phyloP scores from a whole-genome alignment of 2,888 invertebrate genomes.

The Acanthosoma haemorrhoidale region DNA sequence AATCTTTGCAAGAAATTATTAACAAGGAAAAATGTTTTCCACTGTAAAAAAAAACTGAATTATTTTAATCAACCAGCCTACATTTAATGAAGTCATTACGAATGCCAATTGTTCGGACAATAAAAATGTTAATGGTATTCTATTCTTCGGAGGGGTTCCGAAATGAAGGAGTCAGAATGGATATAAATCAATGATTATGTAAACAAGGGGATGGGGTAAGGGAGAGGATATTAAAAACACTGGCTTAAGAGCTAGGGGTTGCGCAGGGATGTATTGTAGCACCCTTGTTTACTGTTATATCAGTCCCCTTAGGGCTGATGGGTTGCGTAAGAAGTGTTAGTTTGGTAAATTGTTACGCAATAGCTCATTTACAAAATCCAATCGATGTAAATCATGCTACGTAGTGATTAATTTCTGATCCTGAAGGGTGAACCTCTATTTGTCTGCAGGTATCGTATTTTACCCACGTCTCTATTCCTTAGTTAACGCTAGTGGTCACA shows the following conservation, averaged over 20 bases:
- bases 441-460: not conserved
- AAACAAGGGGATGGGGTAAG: not conserved
- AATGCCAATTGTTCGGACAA: not conserved
- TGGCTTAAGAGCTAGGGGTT: not conserved
- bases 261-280: not conserved
- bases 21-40: too few relatives aligned
- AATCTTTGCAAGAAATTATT: too few relatives aligned
- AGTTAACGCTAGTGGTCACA: not conserved
- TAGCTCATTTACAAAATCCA: too few relatives aligned
- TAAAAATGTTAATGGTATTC: not conserved
- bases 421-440: too few relatives aligned
- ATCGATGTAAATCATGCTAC: too few relatives aligned
- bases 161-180: not conserved
- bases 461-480: not conserved
- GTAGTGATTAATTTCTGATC: too few relatives aligned
- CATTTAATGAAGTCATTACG: constrained; percentile 5
- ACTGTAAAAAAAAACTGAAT: too few relatives aligned
- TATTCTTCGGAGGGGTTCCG: not conserved
- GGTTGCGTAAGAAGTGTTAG: too few relatives aligned
- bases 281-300: too few relatives aligned
- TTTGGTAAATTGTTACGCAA: too few relatives aligned
- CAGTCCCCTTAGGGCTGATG: too few relatives aligned
- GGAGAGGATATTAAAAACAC: not conserved
- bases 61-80: too few relatives aligned
- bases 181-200: constrained; percentile 10